These are phyloP conservation scores for Sebastes steindachneri DNA, from an alignment of 2,797 vertebrate species.

Conservation along the genomic window DNA sequence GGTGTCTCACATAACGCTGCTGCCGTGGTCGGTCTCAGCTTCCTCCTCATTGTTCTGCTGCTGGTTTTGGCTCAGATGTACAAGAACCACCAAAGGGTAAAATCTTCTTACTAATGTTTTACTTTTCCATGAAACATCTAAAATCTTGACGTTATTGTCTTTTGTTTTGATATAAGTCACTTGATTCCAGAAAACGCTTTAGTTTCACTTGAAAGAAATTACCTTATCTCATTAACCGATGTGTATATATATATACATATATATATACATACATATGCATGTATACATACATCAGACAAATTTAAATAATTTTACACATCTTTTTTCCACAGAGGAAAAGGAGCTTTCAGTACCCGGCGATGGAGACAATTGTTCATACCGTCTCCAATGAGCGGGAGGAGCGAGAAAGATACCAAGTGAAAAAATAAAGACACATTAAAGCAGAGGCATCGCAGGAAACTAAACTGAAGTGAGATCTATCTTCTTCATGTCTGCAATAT, in stretches of 20 bases:
- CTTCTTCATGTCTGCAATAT: background rate
- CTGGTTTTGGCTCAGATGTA: conserved; percentile 77
- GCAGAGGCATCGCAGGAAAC: background rate
- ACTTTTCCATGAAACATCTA: background rate
- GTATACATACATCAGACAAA: background rate
- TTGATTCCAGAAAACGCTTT: background rate
- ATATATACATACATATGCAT: too few species aligned
- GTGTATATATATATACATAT: too few species aligned
- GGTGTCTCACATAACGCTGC: conserved; percentile 22
- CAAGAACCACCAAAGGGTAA: conserved; percentile 82
- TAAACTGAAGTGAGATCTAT: conserved; percentile 2
- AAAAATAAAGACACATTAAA: conserved; percentile 24
- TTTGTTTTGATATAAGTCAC: background rate
- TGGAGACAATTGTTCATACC: conserved; percentile 82
- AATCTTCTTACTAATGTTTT: conserved; percentile 1
- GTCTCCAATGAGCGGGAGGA: conserved; percentile 71
- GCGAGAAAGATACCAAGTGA: conserved; percentile 52
- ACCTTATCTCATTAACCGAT: background rate
- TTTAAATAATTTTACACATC: background rate
- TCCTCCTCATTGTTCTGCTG: conserved; percentile 74
- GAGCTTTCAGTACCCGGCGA: conserved; percentile 77
- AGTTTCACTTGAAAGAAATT: background rate
- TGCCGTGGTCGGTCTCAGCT: conserved; percentile 56
- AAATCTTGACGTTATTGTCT: background rate
- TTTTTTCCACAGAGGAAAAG: conserved; percentile 73